A percentile compares a stretch with the other conserved stretches of the same genome.
phyloP scores from a whole-genome alignment of 2,797 vertebrate genomes.

The Enteromius mattozi region DNA sequence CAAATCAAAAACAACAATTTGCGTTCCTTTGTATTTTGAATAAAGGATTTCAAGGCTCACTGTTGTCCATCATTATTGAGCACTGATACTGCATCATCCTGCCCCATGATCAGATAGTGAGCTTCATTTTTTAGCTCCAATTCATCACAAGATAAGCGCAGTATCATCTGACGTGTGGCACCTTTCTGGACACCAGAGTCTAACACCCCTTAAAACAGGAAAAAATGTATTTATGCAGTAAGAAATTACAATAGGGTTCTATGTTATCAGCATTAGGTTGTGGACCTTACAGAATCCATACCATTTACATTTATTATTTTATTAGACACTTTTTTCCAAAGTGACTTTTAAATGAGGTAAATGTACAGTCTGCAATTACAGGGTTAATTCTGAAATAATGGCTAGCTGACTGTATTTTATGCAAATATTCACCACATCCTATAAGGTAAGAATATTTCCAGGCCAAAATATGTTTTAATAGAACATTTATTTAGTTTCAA shows the following conservation, averaged over 20 bases:
- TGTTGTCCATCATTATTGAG: constrained; percentile 56
- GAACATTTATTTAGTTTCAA: no score
- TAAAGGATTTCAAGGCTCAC: constrained; percentile 59
- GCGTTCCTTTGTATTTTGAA: not conserved
- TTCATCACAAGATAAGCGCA: constrained; percentile 55
- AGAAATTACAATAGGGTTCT: not conserved
- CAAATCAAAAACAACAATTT: not conserved
- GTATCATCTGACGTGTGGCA: constrained; percentile 64
- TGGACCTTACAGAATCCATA: not conserved
- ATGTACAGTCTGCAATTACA: not conserved
- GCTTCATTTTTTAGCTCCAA: constrained; percentile 58
- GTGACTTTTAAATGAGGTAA: not conserved
- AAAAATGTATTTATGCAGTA: not conserved
- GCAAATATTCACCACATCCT: not conserved
- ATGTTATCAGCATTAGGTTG: not conserved
- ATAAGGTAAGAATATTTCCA: not conserved
- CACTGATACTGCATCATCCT: constrained; percentile 52
- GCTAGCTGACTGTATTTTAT: not conserved
- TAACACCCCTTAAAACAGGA: constrained; percentile 52
- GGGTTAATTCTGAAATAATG: not conserved
- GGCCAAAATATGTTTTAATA: not conserved
- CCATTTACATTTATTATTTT: not conserved
- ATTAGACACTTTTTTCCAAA: not conserved
- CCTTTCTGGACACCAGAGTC: constrained; percentile 62
- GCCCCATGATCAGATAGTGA: constrained; percentile 75